Evolutionary conservation across 2,797 vertebrate genomes (phyloP), one percentile per base, ranked within the genome.

Genomic region (Cottoperca gobio): DNA sequence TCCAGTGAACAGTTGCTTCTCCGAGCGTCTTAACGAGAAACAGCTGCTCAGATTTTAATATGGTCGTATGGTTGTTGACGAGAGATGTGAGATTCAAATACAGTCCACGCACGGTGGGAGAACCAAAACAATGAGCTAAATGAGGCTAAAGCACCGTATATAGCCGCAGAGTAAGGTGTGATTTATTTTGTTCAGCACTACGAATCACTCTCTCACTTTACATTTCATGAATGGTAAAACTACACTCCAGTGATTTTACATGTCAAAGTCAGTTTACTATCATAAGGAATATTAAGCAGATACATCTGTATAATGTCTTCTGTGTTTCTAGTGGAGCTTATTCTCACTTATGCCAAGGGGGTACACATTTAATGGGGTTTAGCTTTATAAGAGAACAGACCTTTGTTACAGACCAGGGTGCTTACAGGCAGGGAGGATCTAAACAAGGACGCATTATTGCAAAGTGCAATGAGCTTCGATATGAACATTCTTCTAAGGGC

Each of bases 181-280:
- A 35, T 53, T 45, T 17, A 58, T 26, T 35, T 13, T 35, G 7
- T 35, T 39, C 39, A 28, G 10, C 19, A 8, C 16, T 13, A 37
- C 1, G 0, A 37, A 23, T 26, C 4, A 35, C 7, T 21, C 10
- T 58, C 14, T 28, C 52, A 17, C 17, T 39, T 26, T 14, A 57
- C 17, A 49, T 35, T 63, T 71, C 31, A 43, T 52, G 28, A 37
- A 63, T 14, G 23, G 9, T 39, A 23, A 52, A 70, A 23, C 5
- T 2, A 23, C 52, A 46, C 37, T 2, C 45, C 13, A 24, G 5
- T 23, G 40, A 37, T 37, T 61, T 35, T 21, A 52, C 64, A 11
- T 14, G 43, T 55, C 42, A 59, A 11, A 66, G 31, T 67, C 24
- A 60, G 17, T 62, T 57, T 43, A 55, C 13, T 68, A 39, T 62